phyloP scores from a whole-genome alignment of 2,113 vertebrate species.

The Cinclus mexicanus region DNA sequence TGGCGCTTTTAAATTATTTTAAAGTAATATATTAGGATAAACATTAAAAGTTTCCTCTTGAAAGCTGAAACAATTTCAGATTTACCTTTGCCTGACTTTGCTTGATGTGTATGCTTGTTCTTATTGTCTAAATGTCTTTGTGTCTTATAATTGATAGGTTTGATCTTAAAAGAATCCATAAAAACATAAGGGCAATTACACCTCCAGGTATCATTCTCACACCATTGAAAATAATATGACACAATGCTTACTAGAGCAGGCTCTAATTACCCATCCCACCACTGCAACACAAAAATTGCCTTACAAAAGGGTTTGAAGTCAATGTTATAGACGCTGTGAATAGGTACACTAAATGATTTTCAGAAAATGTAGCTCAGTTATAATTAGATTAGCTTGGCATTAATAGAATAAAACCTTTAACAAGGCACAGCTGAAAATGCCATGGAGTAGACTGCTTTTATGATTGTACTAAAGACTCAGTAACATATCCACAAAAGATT shows the following conservation, averaged over 20 bases:
- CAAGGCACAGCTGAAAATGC: neutral
- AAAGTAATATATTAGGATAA: neutral
- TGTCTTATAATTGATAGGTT: constrained; percentile 57
- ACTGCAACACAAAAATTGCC: constrained; percentile 22
- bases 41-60: constrained; percentile 9
- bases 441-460: neutral
- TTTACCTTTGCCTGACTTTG: constrained; percentile 60
- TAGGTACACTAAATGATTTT: neutral
- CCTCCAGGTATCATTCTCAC: constrained; percentile 66
- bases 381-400: constrained; percentile 32
- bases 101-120: constrained; percentile 16
- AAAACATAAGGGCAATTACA: constrained; percentile 72
- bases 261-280: constrained; percentile 46
- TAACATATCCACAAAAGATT: neutral
- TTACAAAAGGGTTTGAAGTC: neutral
- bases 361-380: neutral
- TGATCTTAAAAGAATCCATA: constrained; percentile 72
- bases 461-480: neutral
- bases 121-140: constrained; percentile 56
- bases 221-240: constrained; percentile 35
- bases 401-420: constrained; percentile 30
- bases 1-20: neutral
- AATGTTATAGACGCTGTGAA: constrained; percentile 12
- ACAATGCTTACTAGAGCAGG: constrained; percentile 42
- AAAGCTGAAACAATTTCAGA: constrained; percentile 29